Conservation (phyloP, 2,113 vertebrate genomes). For the Alethe diademata region DNA sequence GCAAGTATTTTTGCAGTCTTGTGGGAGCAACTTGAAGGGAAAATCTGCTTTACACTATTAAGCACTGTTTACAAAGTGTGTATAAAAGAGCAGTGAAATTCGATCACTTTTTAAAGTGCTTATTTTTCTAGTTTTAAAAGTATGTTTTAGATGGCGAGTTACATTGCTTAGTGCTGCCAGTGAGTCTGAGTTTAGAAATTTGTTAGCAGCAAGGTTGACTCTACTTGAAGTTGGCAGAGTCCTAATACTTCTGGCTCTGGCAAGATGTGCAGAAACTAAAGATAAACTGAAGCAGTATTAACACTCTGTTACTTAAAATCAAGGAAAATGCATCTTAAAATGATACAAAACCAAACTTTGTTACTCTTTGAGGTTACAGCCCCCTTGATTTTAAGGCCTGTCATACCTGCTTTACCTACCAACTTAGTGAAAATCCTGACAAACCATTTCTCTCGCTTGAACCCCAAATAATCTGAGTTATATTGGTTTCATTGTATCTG, state of each 20-base stretch:
- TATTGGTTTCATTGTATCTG: neutral
- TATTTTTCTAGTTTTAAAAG: neutral
- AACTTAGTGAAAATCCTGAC: neutral
- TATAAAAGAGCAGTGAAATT: neutral
- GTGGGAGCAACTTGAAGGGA: neutral
- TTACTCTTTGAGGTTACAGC: neutral
- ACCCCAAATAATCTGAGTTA: neutral
- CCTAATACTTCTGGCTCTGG: neutral
- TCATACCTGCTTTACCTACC: neutral
- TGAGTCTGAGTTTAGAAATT: neutral
- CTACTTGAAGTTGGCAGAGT: neutral
- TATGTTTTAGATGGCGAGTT: neutral
- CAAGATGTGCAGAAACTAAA: neutral
- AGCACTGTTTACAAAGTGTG: neutral
- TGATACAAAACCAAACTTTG: neutral
- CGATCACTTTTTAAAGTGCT: accelerated
- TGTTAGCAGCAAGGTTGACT: neutral
- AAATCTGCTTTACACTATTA: neutral
- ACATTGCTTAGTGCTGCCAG: neutral
- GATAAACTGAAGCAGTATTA: neutral
- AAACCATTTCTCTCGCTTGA: neutral
- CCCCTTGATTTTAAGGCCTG: neutral
- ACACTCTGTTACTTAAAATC: neutral
- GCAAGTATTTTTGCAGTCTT: neutral
- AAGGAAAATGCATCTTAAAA: neutral